Conservation (phyloP, 2,797 vertebrate species). For the Cygnus olor region DNA sequence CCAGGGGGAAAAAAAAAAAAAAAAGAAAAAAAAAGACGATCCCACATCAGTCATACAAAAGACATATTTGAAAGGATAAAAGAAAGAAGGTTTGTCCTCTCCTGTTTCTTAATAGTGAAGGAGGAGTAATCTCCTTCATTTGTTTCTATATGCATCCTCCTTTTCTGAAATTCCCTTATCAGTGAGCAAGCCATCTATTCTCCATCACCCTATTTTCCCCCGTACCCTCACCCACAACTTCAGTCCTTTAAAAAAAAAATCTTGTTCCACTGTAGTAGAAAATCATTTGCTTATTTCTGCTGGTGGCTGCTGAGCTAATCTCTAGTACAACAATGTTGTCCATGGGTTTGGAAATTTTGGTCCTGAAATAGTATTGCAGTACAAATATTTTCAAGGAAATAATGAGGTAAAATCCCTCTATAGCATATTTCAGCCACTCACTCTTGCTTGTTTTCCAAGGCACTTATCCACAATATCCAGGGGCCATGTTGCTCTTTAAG, state of each 20-base stretch:
- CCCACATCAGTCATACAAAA: not conserved
- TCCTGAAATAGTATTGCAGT: slow-evolving; percentile 3
- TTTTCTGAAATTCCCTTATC: slow-evolving; percentile 21
- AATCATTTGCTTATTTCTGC: slow-evolving; percentile 26
- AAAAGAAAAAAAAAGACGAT: not conserved
- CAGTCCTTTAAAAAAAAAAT: not conserved
- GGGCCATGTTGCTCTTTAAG: not conserved
- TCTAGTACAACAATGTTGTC: not conserved
- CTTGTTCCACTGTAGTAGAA: not conserved
- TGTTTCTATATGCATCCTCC: not conserved
- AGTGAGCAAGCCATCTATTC: not conserved
- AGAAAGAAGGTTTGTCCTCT: not conserved
- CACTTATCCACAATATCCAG: not conserved
- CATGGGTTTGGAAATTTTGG: slow-evolving; percentile 19
- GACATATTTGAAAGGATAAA: not conserved
- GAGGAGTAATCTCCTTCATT: not conserved
- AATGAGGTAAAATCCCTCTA: not conserved
- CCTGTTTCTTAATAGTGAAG: not conserved
- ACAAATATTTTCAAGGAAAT: slow-evolving; percentile 41
- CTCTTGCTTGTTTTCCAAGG: not conserved
- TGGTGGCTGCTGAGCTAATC: slow-evolving; percentile 25
- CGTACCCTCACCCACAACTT: not conserved
- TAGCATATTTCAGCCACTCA: not conserved
- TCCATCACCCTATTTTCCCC: not conserved
- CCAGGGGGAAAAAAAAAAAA: not conserved